Base-by-base conservation (phyloP, 1,140 invertebrate species). In the Plodia interpunctella region DNA sequence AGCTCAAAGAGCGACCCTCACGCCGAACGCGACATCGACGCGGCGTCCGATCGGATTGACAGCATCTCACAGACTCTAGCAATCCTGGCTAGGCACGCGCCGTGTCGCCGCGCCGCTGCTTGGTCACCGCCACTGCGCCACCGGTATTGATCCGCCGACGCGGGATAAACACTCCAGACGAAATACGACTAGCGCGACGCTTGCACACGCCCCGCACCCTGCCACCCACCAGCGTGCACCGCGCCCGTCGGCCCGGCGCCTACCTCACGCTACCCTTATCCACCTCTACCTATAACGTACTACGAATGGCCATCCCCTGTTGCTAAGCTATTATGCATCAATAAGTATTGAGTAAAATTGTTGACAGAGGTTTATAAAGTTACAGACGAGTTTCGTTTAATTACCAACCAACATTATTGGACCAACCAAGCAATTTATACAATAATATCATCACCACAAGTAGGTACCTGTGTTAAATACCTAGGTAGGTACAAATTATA, bases 111-210 rank as follows among this genome's bases (percentile, higher is more conserved):
- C 78, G 77, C 78, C 78, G 70, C 72, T 72, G 81, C 69, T 76
- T 73, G 76, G 77, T 74, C 78, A 80, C 80, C 83, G 80, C 76
- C 84, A 85, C 84, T 88, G 87, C 86, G 82, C 78, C 83, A 86
- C 80, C 81, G 64, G 82, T 87, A 88, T 87, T 84, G 87, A 87
- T 87, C 86, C 78, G 74, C 57, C 82, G 83, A 74, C 79, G 78
- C 82, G 86, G 84, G 84, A 88, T 87, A 84, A 86, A 81, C 84
- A 87, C 81, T 87, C 86, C 86, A 87, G 84, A 87, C 84, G 84
- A 83, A 87, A 84, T 87, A 86, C 83, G 80, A 81, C 86, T 74
- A 84, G 81, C 82, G 78, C 82, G 78, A 84, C 77, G 78, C 76
- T 78, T 74, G 78, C 77, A 80, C 77, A 79, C 78, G 69, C 80